A percentile compares a stretch with the other conserved stretches of the same genome.
These are phyloP conservation scores for Drosophila mayri DNA, from an alignment of 1,140 invertebrate species.

Conservation along the genomic window DNA sequence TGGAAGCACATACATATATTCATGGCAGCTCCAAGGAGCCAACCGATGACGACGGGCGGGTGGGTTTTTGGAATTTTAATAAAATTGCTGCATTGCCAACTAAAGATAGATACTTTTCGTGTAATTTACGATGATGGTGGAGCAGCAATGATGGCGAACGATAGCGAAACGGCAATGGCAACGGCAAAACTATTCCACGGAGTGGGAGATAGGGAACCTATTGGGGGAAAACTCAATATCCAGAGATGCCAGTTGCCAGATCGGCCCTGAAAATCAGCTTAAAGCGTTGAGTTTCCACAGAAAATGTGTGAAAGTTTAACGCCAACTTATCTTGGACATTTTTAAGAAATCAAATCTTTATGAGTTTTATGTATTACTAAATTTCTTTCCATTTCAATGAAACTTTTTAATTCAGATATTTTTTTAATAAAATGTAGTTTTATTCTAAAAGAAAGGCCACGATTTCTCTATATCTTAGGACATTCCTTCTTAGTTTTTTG, in stretches of 20 bases:
- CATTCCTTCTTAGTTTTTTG: not conserved
- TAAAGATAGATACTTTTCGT: constrained; percentile 82
- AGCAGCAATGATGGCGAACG: constrained; percentile 65
- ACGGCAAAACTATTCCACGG: constrained; percentile 26
- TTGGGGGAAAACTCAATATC: constrained; percentile 12
- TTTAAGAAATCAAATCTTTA: not conserved
- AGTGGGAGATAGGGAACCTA: constrained; percentile 15
- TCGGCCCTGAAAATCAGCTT: constrained; percentile 23
- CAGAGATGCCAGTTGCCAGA: not conserved
- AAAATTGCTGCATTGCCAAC: constrained; percentile 78
- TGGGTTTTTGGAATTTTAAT: constrained; percentile 78
- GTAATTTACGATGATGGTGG: constrained; percentile 79
- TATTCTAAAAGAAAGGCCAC: not conserved
- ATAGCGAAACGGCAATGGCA: constrained; percentile 45
- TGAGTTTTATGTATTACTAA: too few relatives aligned
- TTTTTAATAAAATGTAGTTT: too few relatives aligned
- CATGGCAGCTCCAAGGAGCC: constrained; percentile 35
- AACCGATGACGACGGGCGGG: constrained; percentile 24
- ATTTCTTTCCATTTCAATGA: not conserved
- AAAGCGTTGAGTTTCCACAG: constrained; percentile 5
- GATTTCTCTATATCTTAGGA: not conserved
- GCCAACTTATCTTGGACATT: not conserved
- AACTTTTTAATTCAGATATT: not conserved
- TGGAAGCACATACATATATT: constrained; percentile 58
- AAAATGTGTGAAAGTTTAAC: constrained; percentile 7